phyloP scores from a whole-genome alignment of 2,888 invertebrate species.

The Erpobdella octoculata region DNA sequence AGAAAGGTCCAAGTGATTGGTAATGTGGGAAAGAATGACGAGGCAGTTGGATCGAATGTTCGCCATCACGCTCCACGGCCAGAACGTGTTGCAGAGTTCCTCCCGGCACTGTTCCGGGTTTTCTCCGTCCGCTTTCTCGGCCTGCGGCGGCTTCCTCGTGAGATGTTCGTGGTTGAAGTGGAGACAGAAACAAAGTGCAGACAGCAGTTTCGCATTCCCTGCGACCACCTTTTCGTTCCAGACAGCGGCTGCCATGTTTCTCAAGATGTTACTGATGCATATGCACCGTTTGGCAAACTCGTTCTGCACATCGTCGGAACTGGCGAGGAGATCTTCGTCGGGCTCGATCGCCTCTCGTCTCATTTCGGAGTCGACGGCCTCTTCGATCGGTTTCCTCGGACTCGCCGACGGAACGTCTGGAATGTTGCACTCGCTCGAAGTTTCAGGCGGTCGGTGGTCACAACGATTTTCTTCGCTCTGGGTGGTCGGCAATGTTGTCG shows the following conservation, averaged over 20 bases:
- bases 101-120: constrained; percentile 39
- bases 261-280: constrained; percentile 85
- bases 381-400: constrained; percentile 6
- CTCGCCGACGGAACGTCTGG: neutral
- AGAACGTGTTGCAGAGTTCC: constrained; percentile 54
- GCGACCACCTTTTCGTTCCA: constrained; percentile 74
- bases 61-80: constrained; percentile 85
- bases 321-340: constrained; percentile 44
- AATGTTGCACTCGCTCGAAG: neutral
- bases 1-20: constrained; percentile 82
- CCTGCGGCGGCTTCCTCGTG: constrained; percentile 36
- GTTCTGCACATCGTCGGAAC: constrained; percentile 62
- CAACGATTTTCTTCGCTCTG: neutral
- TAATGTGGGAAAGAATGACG: constrained; percentile 88
- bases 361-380: neutral
- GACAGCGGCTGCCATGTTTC: constrained; percentile 93
- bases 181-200: constrained; percentile 79
- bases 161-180: constrained; percentile 84
- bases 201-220: constrained; percentile 75
- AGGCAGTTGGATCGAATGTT: constrained; percentile 90
- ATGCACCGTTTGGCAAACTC: constrained; percentile 80
- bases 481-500: neutral
- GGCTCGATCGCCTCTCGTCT: constrained; percentile 45
- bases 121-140: constrained; percentile 31
- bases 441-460: neutral